Evolutionary conservation across 2,888 invertebrate genomes (phyloP), one percentile per base, ranked within the genome.

Genomic region (Octonoba sinensis): DNA sequence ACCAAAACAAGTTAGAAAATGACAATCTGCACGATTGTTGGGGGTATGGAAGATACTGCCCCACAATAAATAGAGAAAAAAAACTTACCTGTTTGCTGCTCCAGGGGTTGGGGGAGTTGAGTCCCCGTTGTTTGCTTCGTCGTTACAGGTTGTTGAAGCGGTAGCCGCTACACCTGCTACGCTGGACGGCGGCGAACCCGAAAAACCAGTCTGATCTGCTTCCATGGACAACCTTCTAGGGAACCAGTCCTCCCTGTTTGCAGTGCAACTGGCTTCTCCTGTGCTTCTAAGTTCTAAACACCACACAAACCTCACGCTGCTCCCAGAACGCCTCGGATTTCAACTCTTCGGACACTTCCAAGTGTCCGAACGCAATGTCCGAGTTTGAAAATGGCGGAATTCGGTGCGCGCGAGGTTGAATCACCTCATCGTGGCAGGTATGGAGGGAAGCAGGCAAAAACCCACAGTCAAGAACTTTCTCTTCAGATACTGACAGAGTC

Each of bases 161-260:
- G 74, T 64, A 36, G 77, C 71, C 56, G 79, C 47, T 73, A 69
- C 79, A 79, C 79, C 79, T 73, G 79, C 67, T 49, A 72, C 78
- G 51, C 78, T 65, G 64, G 54, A 57, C 75, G 81, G 73, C 70
- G 81, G 49, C 75, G 81, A 82, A 82, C 81, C 65, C 81, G 81
- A 75, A 82, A 82, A 82, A 82, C 81, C 81, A 69, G 81, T 82
- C 81, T 82, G 81, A 65, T 74, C 81, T 59, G 59, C 65, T 65
- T 72, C 81, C 81, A 82, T 82, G 69, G 73, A 62, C 72, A 66
- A 64, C 66, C 56, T 64, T 66, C 66, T 36, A 44, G 67, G 73
- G 73, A 75, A 82, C 81, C 81, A 75, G 81, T 82, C 81, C 64
- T 51, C 79, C 78, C 72, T 79, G 78, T 79, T 79, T 79, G 66